Evolutionary conservation across 2,113 vertebrate species (phyloP).

Genomic region (Cynopterus brachyotis): DNA sequence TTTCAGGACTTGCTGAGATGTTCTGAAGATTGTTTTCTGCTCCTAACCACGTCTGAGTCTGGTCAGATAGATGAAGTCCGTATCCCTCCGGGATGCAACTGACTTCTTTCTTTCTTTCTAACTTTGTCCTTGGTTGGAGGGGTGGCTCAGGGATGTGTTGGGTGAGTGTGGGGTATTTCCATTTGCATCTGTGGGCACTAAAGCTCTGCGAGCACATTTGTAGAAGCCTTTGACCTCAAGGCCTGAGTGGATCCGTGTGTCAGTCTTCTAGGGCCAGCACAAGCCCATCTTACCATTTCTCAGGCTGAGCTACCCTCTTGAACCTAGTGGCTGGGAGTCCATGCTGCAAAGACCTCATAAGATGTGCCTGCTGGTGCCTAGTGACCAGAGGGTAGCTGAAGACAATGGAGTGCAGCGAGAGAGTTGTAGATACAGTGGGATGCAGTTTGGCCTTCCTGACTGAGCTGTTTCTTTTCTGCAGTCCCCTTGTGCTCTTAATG

Average conservation of each 20-base stretch:
- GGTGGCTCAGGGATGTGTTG: not conserved
- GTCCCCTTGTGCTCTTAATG: no score
- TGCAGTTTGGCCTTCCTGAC: not conserved
- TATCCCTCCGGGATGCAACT: not conserved
- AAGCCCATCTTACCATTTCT: not conserved
- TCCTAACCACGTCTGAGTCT: not conserved
- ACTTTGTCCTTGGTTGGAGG: not conserved
- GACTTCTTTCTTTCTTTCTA: not conserved
- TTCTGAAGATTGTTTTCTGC: not conserved
- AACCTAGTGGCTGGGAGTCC: not conserved
- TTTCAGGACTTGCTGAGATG: not conserved
- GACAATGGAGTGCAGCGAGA: not conserved
- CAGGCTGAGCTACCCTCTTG: not conserved
- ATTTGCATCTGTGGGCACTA: not conserved
- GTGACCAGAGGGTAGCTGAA: not conserved
- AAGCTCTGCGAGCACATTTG: not conserved
- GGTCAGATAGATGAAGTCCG: not conserved
- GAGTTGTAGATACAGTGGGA: not conserved
- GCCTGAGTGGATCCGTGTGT: not conserved
- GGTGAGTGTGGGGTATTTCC: not conserved
- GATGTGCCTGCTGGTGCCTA: not conserved
- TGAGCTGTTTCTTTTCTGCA: not conserved
- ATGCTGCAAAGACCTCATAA: accelerated
- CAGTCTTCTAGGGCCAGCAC: not conserved
- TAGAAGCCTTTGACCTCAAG: not conserved